phyloP scores from a whole-genome alignment of 2,888 invertebrate species.

The Tyria jacobaeae region DNA sequence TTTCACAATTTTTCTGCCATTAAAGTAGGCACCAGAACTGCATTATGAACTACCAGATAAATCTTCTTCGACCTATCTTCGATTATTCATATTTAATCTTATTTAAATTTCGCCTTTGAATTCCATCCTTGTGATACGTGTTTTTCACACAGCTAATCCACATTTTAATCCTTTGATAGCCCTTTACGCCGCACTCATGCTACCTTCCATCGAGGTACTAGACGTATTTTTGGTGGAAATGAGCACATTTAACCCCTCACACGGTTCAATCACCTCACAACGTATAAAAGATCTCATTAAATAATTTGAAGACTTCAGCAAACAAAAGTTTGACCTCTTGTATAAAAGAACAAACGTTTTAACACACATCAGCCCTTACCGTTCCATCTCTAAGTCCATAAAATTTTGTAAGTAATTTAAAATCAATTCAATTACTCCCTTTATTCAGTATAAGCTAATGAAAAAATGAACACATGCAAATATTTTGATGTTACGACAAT shows the following conservation, averaged over 20 bases:
- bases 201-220: slow-evolving; percentile 2
- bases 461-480: slow-evolving; percentile 48
- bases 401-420: slow-evolving; percentile 60
- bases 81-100: no score
- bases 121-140: no score
- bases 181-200: slow-evolving; percentile 32
- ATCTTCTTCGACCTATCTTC: no score
- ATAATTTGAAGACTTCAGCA: slow-evolving; percentile 30
- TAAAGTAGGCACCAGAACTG: no score
- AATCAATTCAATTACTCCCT: slow-evolving; percentile 58
- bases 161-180: slow-evolving; percentile 43
- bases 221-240: background rate
- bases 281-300: slow-evolving; percentile 28
- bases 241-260: background rate
- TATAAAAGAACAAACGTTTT: slow-evolving; percentile 39
- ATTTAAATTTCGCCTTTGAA: no score
- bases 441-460: slow-evolving; percentile 45
- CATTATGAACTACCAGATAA: no score
- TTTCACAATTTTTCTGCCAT: no score
- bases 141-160: background rate
- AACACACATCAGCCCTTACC: slow-evolving; percentile 42
- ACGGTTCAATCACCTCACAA: slow-evolving; percentile 3
- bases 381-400: slow-evolving; percentile 50
- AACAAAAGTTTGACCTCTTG: slow-evolving; percentile 36
- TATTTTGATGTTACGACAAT: slow-evolving; percentile 23